Evolutionary conservation across 2,797 vertebrate species (phyloP), one percentile per base, ranked within the genome.

Genomic region (Microctenopoma lineatum): DNA sequence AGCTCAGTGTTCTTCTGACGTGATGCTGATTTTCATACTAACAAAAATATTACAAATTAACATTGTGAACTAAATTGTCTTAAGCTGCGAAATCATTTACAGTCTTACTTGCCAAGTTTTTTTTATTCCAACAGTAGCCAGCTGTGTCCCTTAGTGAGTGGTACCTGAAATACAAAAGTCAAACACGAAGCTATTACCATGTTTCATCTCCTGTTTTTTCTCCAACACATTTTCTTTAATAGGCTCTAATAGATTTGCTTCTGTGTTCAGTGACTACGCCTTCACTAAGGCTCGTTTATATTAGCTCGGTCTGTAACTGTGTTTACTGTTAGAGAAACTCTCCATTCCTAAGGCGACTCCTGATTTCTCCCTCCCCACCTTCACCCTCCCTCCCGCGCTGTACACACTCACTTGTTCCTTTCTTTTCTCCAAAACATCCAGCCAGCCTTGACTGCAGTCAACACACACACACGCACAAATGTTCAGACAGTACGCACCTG

Each of bases 321-420:
- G 56, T 82, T 84, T 70, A 58, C 69, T 34, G 36, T 57, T 46
- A 25, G 18, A 60, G 16, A 59, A 65, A 66, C 26, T 53, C 75
- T 75, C 66, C 73, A 73, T 81, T 73, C 65, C 66, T 68, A 38
- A 59, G 61, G 75, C 71, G 61, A 77, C 80, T 53, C 78, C 57
- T 59, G 44, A 46, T 50, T 75, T 60, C 53, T 70, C 42, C 68
- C 66, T 60, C 53, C 44, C 52, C 53, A 70, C 62, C 67, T 55
- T 18, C 46, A 39, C 39, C 27, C 51, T 51, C 63, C 57, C 32
- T 18, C 62, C 27, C 4, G 32, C 42, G 29, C 46, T 14, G 32
- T 65, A 57, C 48, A 53, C 48, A 44, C 73, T 79, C 66, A 81
- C 62, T 83, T 75, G 41, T 81, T 81, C 73, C 77, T 79, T 55